phyloP scores from a whole-genome alignment of 2,113 vertebrate genomes.

The Varanus salvator region DNA sequence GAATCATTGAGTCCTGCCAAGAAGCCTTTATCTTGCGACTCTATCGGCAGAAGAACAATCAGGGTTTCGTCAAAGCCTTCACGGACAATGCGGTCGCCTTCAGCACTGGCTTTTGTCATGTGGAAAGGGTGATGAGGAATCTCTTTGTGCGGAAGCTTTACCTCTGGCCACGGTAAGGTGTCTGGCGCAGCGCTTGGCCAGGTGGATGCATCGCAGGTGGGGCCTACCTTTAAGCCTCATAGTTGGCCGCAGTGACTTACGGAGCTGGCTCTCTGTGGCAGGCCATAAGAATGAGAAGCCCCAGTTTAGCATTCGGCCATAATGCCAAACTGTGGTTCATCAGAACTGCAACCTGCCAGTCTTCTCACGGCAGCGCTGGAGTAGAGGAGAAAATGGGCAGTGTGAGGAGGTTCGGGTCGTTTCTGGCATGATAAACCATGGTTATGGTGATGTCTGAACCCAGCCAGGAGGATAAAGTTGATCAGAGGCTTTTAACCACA shows the following conservation, averaged over 20 bases:
- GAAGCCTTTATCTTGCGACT: constrained; percentile 97
- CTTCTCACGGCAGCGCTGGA: too few relatives aligned
- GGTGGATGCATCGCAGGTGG: not conserved
- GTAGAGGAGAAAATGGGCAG: too few relatives aligned
- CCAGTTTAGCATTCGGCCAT: too few relatives aligned
- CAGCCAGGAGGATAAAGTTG: not conserved
- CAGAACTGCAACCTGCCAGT: too few relatives aligned
- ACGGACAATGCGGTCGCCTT: constrained; percentile 95
- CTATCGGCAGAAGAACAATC: constrained; percentile 97
- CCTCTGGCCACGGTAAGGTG: constrained; percentile 92
- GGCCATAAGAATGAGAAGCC: too few relatives aligned
- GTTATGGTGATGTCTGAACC: too few relatives aligned
- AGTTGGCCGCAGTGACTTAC: too few relatives aligned
- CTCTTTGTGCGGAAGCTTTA: constrained; percentile 96
- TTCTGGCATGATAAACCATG: too few relatives aligned
- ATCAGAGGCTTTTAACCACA: not conserved
- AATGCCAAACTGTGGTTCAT: too few relatives aligned
- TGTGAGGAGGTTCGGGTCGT: too few relatives aligned
- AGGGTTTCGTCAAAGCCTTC: constrained; percentile 97
- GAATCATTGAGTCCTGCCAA: constrained; percentile 96
- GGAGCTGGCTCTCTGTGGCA: too few relatives aligned
- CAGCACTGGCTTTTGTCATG: constrained; percentile 93
- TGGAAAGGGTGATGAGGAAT: constrained; percentile 97
- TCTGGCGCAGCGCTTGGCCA: not conserved
- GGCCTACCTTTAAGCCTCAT: too few relatives aligned